phyloP scores from a whole-genome alignment of 2,888 invertebrate species.

The Pseudanteris insignis region DNA sequence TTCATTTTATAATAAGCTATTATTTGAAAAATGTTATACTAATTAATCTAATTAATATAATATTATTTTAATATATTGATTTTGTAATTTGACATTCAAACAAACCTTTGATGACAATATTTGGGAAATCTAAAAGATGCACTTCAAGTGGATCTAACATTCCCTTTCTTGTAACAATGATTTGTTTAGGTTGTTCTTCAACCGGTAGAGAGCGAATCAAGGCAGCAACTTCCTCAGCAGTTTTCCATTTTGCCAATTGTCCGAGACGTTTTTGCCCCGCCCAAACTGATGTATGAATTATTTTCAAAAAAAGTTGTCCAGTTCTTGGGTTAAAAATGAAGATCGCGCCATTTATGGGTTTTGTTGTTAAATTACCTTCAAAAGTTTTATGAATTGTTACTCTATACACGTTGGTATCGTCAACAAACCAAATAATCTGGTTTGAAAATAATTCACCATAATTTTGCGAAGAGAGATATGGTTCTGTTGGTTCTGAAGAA shows the following conservation, averaged over 20 bases:
- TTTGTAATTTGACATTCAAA: too few species aligned
- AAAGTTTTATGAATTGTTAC: conserved; percentile 99
- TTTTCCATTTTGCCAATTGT: conserved; percentile 99
- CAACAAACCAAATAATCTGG: conserved; percentile 99
- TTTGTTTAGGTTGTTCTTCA: conserved; percentile 99
- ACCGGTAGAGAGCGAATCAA: conserved; percentile 98
- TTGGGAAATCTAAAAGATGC: conserved; percentile 99
- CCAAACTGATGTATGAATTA: conserved; percentile 99
- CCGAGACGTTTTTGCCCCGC: conserved; percentile 99
- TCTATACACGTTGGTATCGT: conserved; percentile 99
- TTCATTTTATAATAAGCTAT: too few species aligned
- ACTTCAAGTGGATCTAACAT: conserved; percentile 99
- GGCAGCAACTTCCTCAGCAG: conserved; percentile 99
- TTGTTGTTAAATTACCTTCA: conserved; percentile 98
- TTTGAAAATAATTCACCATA: conserved; percentile 99
- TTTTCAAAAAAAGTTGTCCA: conserved; percentile 98
- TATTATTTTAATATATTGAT: too few species aligned
- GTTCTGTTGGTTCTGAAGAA: conserved; percentile 99
- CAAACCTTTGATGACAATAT: conserved; percentile 98
- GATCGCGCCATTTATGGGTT: conserved; percentile 99
- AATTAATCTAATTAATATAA: too few species aligned
- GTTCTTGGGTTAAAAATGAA: conserved; percentile 99
- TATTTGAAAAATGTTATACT: too few species aligned
- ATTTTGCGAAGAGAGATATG: conserved; percentile 98
- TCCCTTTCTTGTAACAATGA: conserved; percentile 99